Evolutionary conservation across 2,797 vertebrate species (phyloP), one percentile per base, ranked within the genome.

Genomic region (Anguilla megastoma): DNA sequence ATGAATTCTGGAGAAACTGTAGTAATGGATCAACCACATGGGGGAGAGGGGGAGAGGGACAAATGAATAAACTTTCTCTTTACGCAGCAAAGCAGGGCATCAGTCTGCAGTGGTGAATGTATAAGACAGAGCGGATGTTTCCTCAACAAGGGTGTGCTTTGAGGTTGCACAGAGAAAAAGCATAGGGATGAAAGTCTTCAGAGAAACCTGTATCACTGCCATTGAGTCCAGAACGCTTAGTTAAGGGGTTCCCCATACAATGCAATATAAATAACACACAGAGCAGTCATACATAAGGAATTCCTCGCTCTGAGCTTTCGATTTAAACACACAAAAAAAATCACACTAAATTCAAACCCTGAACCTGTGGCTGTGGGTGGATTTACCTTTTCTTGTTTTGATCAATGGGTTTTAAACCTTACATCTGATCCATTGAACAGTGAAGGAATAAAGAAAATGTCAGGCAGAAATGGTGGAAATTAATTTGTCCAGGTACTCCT

Each of bases 1-100:
- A 33, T 27, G 12, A 85, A 85, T 58, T 30, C 54, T 33, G 52
- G 27, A 33, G 24, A 33, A 60, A 60, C 1, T 58, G 10, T 58
- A 92, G 91, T 89, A 79, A 91, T 63, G 45, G 90, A 89, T 92
- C 92, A 92, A 91, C 60, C 71, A 89, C 88, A 71, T 3, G 86
- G 84, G 63, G 90, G 71, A 16, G 1, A 86, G 84, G 63, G 89
- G 71, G 12, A 87, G 80, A 10, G 63, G 76, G 86, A 92, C 90
- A 82, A 87, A 87, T 0, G 83, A 90, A 90, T 84, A 56, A 10
- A 56, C 21, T 30, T 30, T 14, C 16, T 80, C 21, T 80, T 16
- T 18, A 21, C 21, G 6, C 79, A 48, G 45, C 1, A 21, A 82
- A n/a, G 79, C 7, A n/a, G 50, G 7, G 18, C 45, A 18, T 50